These are phyloP conservation scores for Heliangelus exortis DNA, from an alignment of 2,797 vertebrate genomes.

Conservation along the genomic window DNA sequence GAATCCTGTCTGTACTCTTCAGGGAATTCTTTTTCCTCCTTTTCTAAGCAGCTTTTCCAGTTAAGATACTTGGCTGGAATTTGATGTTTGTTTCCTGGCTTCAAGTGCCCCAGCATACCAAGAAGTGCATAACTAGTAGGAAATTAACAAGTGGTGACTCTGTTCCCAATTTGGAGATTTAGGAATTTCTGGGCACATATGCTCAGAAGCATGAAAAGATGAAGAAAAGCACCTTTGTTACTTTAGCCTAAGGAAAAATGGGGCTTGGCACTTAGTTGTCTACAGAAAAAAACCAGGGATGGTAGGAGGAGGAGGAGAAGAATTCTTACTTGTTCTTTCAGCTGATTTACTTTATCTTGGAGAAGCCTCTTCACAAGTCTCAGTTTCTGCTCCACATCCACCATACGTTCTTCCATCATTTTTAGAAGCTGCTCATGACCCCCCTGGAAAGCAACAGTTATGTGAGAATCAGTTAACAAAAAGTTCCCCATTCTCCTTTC, in stretches of 20 bases:
- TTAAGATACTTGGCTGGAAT: not conserved
- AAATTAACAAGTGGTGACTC: not conserved
- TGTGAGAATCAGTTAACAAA: not conserved
- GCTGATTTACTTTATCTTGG: constrained; percentile 93
- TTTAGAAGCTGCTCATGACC: constrained; percentile 80
- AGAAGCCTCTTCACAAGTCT: constrained; percentile 92
- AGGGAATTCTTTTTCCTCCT: not conserved
- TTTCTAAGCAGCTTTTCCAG: not conserved
- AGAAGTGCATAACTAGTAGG: not conserved
- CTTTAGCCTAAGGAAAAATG: not conserved
- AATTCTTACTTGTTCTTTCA: constrained; percentile 90
- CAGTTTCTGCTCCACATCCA: constrained; percentile 91
- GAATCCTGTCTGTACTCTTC: not conserved
- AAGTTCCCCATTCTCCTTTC: not conserved
- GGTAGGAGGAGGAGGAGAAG: not conserved
- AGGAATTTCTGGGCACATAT: not conserved
- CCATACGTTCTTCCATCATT: constrained; percentile 92
- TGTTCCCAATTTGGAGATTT: fast-evolving
- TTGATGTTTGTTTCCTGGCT: not conserved
- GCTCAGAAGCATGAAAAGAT: not conserved
- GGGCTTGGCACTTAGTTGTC: not conserved
- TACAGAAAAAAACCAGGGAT: not conserved
- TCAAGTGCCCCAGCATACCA: not conserved
- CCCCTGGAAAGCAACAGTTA: constrained; percentile 64
- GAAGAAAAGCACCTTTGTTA: not conserved